These are phyloP conservation scores for Hofmannophila pseudospretella DNA, from an alignment of 2,888 invertebrate species.

Conservation along the genomic window DNA sequence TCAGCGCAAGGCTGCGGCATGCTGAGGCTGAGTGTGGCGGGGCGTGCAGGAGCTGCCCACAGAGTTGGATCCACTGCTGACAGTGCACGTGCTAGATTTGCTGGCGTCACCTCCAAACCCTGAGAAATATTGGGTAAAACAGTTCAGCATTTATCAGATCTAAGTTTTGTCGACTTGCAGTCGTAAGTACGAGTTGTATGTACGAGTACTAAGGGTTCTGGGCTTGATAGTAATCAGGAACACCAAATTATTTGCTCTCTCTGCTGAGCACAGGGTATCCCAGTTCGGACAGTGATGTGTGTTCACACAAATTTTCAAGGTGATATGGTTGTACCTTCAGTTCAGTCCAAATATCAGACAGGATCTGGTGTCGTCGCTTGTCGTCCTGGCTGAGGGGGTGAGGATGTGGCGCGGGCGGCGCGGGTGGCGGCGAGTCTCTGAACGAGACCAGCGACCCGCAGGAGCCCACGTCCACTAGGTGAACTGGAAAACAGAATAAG, in stretches of 20 bases:
- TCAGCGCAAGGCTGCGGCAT: conserved; percentile 74
- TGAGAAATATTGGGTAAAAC: no score
- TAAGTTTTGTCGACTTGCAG: no score
- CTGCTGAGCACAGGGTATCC: no score
- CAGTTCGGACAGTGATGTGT: no score
- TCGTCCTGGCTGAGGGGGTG: conserved; percentile 79
- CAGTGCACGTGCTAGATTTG: conserved; percentile 79
- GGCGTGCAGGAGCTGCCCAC: conserved; percentile 83
- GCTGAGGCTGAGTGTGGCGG: conserved; percentile 83
- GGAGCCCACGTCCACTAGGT: conserved; percentile 65
- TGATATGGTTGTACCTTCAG: conserved; percentile 55
- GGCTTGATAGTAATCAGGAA: no score
- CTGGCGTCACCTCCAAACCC: conserved; percentile 80
- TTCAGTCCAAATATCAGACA: conserved; percentile 81
- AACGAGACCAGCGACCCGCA: conserved; percentile 72
- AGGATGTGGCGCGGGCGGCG: conserved; percentile 62
- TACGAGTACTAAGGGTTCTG: no score
- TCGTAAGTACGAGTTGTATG: no score
- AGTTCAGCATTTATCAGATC: no score
- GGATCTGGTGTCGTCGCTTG: conserved; percentile 80
- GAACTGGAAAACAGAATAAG: conserved; percentile 63
- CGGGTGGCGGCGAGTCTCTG: conserved; percentile 66
- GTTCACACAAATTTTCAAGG: no score
- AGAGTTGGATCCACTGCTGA: conserved; percentile 81
- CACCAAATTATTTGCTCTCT: no score